Conservation (phyloP, 2,797 vertebrate species). For the Luscinia luscinia region DNA sequence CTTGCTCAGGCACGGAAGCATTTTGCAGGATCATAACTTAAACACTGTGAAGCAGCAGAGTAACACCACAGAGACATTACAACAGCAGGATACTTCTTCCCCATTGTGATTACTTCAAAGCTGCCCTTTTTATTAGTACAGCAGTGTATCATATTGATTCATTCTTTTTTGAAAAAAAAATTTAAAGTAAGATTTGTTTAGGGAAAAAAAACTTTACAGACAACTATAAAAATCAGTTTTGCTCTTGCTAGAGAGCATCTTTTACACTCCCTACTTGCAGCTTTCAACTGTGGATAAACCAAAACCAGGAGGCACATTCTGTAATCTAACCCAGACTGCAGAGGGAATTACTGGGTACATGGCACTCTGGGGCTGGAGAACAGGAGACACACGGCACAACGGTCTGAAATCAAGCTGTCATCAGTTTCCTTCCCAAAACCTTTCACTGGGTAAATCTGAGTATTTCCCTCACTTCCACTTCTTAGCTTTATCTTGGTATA, state of each 20-base stretch:
- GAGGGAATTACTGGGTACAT: background rate
- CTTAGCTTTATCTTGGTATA: background rate
- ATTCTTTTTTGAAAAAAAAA: background rate
- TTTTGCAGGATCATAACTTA: conserved; percentile 31
- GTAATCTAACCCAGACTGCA: conserved; percentile 36
- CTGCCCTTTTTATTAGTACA: conserved; percentile 22
- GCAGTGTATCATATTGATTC: conserved; percentile 26
- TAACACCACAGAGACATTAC: background rate
- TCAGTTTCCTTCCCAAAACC: conserved; percentile 22
- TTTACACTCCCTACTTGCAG: background rate
- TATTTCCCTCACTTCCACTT: background rate
- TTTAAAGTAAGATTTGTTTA: background rate
- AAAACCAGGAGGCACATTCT: conserved; percentile 54
- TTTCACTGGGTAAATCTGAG: background rate
- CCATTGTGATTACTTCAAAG: conserved; percentile 46
- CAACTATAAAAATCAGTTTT: conserved; percentile 30
- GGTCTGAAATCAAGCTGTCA: conserved; percentile 49
- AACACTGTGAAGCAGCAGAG: background rate
- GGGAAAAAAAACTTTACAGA: background rate
- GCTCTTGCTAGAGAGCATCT: background rate
- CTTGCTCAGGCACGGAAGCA: background rate
- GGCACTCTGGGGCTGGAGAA: background rate
- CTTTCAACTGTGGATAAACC: conserved; percentile 40
- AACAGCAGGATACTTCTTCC: conserved; percentile 30
- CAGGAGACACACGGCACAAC: background rate